Conservation (phyloP, 2,888 invertebrate genomes). For the Drosophila paranaensis region DNA sequence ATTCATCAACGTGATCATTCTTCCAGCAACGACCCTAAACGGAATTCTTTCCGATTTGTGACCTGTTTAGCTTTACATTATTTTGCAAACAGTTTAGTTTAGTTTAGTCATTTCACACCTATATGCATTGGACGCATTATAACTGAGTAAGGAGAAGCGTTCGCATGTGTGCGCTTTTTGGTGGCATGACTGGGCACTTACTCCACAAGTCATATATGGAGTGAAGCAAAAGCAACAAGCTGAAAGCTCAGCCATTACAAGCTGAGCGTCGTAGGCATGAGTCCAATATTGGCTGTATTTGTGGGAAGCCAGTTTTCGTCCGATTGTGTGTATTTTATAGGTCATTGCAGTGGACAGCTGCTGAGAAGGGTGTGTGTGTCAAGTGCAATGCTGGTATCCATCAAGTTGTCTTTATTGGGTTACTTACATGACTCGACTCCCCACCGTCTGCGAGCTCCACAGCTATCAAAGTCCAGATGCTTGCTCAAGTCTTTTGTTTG, state of each 20-base stretch:
- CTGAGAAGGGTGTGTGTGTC: conserved; percentile 57
- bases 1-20: no score
- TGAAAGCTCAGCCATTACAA: conserved; percentile 61
- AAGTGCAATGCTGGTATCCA: conserved; percentile 76
- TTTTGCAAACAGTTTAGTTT: conserved; percentile 65
- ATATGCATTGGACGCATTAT: background rate
- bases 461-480: conserved; percentile 56
- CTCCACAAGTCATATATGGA: conserved; percentile 46
- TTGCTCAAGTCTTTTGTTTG: conserved; percentile 72
- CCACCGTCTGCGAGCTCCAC: conserved; percentile 19
- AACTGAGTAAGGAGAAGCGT: background rate
- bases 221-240: conserved; percentile 62
- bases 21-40: background rate
- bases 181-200: conserved; percentile 73
- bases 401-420: conserved; percentile 76
- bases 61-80: conserved; percentile 60
- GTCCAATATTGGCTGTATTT: conserved; percentile 20
- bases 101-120: conserved; percentile 58
- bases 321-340: conserved; percentile 44
- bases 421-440: conserved; percentile 66
- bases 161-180: background rate
- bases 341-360: conserved; percentile 58
- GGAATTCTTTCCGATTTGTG: conserved; percentile 60
- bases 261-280: conserved; percentile 35
- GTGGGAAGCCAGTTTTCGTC: conserved; percentile 44